Conservation (phyloP, 1,140 invertebrate genomes). For the Cotesia vestalis region DNA sequence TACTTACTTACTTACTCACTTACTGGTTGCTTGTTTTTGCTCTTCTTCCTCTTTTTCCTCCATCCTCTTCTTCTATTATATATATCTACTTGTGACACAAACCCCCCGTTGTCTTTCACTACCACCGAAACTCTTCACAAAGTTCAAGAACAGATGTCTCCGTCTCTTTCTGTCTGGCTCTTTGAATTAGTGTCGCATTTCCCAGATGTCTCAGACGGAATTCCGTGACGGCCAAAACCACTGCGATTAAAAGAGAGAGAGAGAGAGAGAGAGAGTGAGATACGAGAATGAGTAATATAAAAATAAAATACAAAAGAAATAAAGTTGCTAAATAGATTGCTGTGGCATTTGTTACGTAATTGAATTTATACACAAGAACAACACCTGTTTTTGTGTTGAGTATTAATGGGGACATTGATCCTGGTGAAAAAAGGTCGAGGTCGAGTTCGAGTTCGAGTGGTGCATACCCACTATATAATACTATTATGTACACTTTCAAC, state of each 20-base stretch:
- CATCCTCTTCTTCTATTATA: conserved; percentile 27
- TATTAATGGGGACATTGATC: conserved; percentile 21
- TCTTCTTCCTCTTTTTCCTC: conserved; percentile 11
- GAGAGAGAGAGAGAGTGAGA: background rate
- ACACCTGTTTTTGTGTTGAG: conserved; percentile 21
- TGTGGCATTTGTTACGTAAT: conserved; percentile 9
- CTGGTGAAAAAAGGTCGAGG: conserved; percentile 25
- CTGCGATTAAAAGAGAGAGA: no score
- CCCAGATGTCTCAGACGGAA: conserved; percentile 22
- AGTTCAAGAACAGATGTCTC: conserved; percentile 21
- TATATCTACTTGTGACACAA: background rate
- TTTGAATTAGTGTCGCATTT: conserved; percentile 1
- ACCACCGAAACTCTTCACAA: background rate
- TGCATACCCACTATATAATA: background rate
- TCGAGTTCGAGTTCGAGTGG: background rate
- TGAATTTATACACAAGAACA: background rate
- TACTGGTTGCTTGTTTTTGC: background rate
- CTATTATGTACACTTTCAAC: background rate
- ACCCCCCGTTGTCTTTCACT: background rate
- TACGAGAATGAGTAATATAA: background rate
- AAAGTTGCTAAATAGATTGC: background rate
- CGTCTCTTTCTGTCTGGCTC: conserved; percentile 16
- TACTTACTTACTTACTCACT: background rate
- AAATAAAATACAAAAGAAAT: background rate
- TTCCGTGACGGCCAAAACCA: background rate